Base-by-base conservation (phyloP, 2,888 invertebrate species). In the Athrips mouffetella region DNA sequence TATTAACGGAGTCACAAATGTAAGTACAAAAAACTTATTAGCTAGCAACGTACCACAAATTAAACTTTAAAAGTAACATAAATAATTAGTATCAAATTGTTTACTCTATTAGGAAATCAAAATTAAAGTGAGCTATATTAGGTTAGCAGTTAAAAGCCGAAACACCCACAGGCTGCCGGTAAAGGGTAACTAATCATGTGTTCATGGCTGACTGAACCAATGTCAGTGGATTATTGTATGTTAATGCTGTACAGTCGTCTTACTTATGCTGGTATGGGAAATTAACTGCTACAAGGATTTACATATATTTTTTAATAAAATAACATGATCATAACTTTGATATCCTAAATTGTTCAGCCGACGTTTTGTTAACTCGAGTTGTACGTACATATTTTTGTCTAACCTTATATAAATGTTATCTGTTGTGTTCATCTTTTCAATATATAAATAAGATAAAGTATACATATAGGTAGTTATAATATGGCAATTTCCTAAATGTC, bases 171-270 rank as follows among this genome's bases (percentile, higher is more conserved):
- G 15, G n/a, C 3, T 3, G 41, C 23, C 23, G 10, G 23, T 25
- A 35, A 21, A 29, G 45, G 49, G 18, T 18, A 45, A 39, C 46
- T 47, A 47, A 50, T 45, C 49, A 40, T 31, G 62, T 63, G 58
- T 56, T 57, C 59, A 51, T 49, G 58, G 62, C 59, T 65, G 63
- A 52, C 53, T 41, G 27, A 31, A 13, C 67, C 70, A 73, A 69
- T 71, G 73, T 52, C 66, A 62, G 47, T 58, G 29, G 51, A 62
- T 65, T n/a, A n/a, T n/a, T 62, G 58, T 63, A 53, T 64, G 60
- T 57, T 57, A 62, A 61, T 49, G n/a, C 18, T 55, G 49, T 42
- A 42, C 42, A 42, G 18, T 42, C 29, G 7, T 10, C 25, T 13
- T 25, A 39, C n/a, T n/a, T n/a, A 35, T 20, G n/a, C 11, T 37